Evolutionary conservation across 2,797 vertebrate genomes (phyloP).

Genomic region (Phrynocephalus forsythii): DNA sequence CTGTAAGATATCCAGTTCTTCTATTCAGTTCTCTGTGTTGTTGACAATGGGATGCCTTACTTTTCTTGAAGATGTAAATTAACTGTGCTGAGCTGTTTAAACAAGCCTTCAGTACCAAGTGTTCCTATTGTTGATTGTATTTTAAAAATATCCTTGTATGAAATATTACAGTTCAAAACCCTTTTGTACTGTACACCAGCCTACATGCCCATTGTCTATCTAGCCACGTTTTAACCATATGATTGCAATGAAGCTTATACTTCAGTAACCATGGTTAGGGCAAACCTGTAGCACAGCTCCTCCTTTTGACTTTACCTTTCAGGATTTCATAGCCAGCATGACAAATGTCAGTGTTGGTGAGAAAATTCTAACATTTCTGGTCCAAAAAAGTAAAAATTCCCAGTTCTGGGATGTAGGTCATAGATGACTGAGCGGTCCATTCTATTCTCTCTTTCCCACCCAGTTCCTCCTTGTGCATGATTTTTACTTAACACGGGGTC

Average conservation of each 20-base stretch:
- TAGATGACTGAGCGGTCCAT: no score
- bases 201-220: background rate
- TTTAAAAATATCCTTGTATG: background rate
- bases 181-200: background rate
- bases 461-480: no score
- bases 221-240: background rate
- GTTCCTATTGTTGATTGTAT: background rate
- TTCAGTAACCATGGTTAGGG: no score
- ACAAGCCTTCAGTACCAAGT: background rate
- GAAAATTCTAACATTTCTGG: no score
- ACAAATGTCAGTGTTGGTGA: no score
- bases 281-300: no score
- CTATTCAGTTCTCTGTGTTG: constrained; percentile 5
- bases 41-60: constrained; percentile 13
- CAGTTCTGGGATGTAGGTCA: no score
- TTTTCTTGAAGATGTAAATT: background rate
- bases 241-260: background rate
- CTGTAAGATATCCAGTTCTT: constrained; percentile 19
- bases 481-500: no score
- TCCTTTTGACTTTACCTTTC: no score
- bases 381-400: no score
- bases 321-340: no score
- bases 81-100: background rate
- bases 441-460: no score
- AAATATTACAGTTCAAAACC: constrained; percentile 6